Percentiles rank a stretch among this genome's conserved stretches.
These are phyloP conservation scores for Ceyx margarethae DNA, from an alignment of 2,113 vertebrate species.

Conservation along the genomic window DNA sequence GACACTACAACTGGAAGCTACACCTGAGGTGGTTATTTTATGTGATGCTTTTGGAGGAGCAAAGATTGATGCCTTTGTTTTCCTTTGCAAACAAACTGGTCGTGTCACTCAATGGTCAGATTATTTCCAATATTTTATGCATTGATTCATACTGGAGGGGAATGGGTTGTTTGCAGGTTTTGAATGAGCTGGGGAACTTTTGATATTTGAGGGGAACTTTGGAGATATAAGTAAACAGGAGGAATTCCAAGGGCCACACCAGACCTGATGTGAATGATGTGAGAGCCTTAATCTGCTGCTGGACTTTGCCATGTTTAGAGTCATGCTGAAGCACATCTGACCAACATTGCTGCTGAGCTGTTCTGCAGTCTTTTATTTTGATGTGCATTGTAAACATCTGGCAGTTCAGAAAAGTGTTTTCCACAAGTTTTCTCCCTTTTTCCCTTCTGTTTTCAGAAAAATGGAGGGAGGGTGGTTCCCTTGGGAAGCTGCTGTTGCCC, in stretches of 20 bases:
- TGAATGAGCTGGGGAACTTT: neutral
- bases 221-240: neutral
- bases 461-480: neutral
- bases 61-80: neutral
- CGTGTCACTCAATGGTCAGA: neutral
- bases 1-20: neutral
- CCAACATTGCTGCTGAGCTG: neutral
- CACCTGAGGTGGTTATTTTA: neutral
- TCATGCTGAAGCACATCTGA: neutral
- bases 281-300: neutral
- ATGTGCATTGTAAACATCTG: neutral
- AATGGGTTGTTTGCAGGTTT: neutral
- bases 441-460: neutral
- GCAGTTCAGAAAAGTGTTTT: neutral
- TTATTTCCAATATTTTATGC: neutral
- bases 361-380: neutral
- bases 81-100: neutral
- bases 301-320: neutral
- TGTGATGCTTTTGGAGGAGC: neutral
- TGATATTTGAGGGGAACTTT: neutral
- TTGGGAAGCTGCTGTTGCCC: neutral
- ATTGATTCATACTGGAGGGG: neutral
- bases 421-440: neutral
- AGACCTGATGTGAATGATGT: conserved; percentile 24
- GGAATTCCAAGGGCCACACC: neutral